Evolutionary conservation across 2,888 invertebrate genomes (phyloP).

Genomic region (Athripsodes cinereus): DNA sequence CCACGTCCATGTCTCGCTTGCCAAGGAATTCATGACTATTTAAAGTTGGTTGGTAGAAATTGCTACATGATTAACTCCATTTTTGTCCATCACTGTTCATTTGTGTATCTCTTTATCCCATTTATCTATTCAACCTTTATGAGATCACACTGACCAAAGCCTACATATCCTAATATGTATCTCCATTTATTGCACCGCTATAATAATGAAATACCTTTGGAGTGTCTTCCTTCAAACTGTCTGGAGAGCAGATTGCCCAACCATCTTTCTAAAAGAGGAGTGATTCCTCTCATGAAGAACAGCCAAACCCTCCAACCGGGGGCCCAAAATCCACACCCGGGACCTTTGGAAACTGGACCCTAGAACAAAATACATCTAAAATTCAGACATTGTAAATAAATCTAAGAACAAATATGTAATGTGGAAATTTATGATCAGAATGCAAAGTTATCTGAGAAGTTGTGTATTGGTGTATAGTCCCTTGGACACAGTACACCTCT

Average conservation of each 20-base stretch:
- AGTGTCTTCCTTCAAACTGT: slow-evolving; percentile 98
- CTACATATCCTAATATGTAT: too few relatives aligned
- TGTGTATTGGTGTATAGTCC: background rate
- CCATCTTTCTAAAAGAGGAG: slow-evolving; percentile 96
- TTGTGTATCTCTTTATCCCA: too few relatives aligned
- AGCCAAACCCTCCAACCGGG: slow-evolving; percentile 99
- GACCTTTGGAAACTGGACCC: slow-evolving; percentile 98
- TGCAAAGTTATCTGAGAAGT: background rate
- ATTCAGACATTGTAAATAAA: too few relatives aligned
- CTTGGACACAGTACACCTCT: slow-evolving; percentile 7
- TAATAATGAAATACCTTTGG: slow-evolving; percentile 86
- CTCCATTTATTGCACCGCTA: too few relatives aligned
- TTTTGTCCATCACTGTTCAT: too few relatives aligned
- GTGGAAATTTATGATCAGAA: background rate
- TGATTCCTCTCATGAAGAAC: slow-evolving; percentile 99
- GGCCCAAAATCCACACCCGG: slow-evolving; percentile 98
- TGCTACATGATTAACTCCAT: too few relatives aligned
- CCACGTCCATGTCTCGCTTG: too few relatives aligned
- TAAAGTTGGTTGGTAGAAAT: too few relatives aligned
- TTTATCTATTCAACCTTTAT: too few relatives aligned
- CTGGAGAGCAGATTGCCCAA: slow-evolving; percentile 96
- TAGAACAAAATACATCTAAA: slow-evolving; percentile 31
- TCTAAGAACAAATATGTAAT: too few relatives aligned
- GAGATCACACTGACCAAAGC: too few relatives aligned
- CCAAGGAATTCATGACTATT: too few relatives aligned